Conservation (phyloP, 2,888 invertebrate species). For the Dryadula phaetusa region DNA sequence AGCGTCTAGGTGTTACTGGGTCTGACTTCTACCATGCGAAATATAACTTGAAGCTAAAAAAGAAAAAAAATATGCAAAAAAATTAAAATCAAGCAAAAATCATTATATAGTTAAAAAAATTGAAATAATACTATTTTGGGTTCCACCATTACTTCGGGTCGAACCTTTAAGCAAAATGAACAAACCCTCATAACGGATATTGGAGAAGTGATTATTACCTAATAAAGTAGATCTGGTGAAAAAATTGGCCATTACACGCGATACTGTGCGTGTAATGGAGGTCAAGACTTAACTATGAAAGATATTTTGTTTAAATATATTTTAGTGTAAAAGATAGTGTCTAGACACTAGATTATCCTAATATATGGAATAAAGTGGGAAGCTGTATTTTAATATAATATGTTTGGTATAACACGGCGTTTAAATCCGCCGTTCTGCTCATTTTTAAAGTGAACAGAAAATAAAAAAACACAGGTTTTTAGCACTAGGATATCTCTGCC, state of each 20-base stretch:
- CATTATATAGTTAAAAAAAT: neutral
- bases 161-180: constrained; percentile 32
- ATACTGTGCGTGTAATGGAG: constrained; percentile 7
- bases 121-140: neutral
- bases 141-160: neutral
- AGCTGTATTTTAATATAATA: no score
- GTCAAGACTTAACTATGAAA: constrained; percentile 11
- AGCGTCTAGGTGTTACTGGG: no score
- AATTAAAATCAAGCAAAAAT: neutral
- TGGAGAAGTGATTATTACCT: constrained; percentile 44
- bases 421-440: no score
- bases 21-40: no score
- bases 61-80: neutral
- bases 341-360: no score
- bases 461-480: no score
- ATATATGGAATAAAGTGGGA: no score
- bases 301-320: no score
- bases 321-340: no score
- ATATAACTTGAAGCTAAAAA: neutral
- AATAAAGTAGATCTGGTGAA: constrained; percentile 36
- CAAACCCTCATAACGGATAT: constrained; percentile 42
- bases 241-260: constrained; percentile 28
- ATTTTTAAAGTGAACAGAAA: no score
- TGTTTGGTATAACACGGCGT: no score
- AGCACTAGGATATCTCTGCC: no score